Conservation (phyloP, 2,113 vertebrate species). For the Macrotis lagotis region DNA sequence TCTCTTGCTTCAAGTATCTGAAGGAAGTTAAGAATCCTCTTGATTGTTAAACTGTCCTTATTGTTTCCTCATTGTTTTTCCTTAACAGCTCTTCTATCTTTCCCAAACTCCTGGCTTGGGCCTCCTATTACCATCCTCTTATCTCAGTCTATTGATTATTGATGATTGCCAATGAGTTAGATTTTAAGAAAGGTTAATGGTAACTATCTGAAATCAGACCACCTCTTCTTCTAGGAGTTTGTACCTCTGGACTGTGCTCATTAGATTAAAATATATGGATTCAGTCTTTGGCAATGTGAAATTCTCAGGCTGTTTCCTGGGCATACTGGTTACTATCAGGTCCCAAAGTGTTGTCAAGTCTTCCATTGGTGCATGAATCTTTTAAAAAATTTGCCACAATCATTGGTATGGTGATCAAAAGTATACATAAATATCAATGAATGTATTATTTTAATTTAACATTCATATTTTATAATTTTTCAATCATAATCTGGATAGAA, state of each 20-base stretch:
- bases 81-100: too few species aligned
- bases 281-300: neutral
- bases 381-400: neutral
- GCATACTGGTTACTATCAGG: neutral
- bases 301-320: neutral
- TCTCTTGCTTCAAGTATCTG: too few species aligned
- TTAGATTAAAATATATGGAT: neutral
- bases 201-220: neutral
- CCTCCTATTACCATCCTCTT: too few species aligned
- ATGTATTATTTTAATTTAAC: neutral
- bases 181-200: neutral
- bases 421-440: neutral
- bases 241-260: neutral
- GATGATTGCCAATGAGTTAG: neutral
- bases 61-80: too few species aligned
- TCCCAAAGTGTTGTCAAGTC: neutral
- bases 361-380: neutral
- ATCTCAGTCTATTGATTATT: neutral
- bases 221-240: neutral
- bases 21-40: too few species aligned
- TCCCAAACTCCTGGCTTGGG: too few species aligned
- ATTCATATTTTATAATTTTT: neutral
- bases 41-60: too few species aligned
- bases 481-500: neutral
- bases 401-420: neutral